Percentiles rank a stretch among this genome's conserved stretches.
phyloP scores from a whole-genome alignment of 1,140 invertebrate genomes.

The Camponotus vicinus region DNA sequence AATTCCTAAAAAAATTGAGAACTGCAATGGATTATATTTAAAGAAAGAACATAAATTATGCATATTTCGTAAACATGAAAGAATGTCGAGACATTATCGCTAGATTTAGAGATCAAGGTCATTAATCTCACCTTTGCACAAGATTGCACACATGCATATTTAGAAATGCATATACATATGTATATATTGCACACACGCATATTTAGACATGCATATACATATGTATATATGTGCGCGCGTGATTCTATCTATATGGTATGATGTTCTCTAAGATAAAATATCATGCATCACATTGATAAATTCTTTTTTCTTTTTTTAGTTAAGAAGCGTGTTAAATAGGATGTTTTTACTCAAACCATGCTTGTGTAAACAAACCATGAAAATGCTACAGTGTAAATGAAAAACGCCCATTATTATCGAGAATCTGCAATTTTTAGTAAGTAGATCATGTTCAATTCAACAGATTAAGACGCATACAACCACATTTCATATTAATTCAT shows the following conservation, averaged over 20 bases:
- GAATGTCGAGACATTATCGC: not conserved
- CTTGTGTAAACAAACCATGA: constrained; percentile 11
- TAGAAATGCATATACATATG: too few species aligned
- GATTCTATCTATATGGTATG: constrained; percentile 13
- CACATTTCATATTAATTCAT: not conserved
- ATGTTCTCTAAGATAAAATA: constrained; percentile 30
- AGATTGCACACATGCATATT: too few species aligned
- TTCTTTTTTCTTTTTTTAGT: not conserved
- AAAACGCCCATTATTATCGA: not conserved
- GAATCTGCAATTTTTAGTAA: not conserved
- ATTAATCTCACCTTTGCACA: constrained; percentile 26
- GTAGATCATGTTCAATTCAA: not conserved
- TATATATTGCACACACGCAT: too few species aligned
- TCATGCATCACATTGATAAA: constrained; percentile 29
- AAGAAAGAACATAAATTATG: constrained; percentile 29
- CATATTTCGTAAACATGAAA: not conserved
- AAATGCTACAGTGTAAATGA: not conserved
- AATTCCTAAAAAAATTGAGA: not conserved
- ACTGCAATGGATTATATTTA: not conserved
- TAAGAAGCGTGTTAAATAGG: not conserved
- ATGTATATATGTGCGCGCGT: not conserved
- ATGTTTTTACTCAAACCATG: constrained; percentile 28
- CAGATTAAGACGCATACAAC: not conserved
- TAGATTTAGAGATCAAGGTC: constrained; percentile 20
- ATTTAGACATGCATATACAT: too few species aligned